Evolutionary conservation across 2,797 vertebrate genomes (phyloP).

Genomic region (Acipenser transmontanus): DNA sequence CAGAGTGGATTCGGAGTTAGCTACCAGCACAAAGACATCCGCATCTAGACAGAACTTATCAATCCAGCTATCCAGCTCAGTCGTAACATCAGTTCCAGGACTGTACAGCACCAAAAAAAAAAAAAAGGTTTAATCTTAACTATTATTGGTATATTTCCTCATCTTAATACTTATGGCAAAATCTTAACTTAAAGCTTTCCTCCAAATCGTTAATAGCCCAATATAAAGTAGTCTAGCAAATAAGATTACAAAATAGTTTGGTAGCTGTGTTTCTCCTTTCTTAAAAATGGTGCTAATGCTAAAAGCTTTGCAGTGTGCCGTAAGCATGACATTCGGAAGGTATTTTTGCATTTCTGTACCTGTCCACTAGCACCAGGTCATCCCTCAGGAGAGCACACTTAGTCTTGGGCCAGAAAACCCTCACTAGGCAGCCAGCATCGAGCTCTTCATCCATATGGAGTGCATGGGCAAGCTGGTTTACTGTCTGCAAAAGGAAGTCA

Average conservation of each 20-base stretch:
- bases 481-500: slow-evolving; percentile 63
- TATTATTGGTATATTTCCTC: too few species aligned
- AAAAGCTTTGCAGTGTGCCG: background rate
- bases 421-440: slow-evolving; percentile 88
- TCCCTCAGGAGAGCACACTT: slow-evolving; percentile 95
- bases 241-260: background rate
- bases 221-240: background rate
- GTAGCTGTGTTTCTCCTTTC: background rate
- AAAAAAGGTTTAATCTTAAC: background rate
- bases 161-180: too few species aligned
- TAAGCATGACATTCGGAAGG: too few species aligned
- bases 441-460: slow-evolving; percentile 96
- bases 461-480: slow-evolving; percentile 94
- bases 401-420: slow-evolving; percentile 96
- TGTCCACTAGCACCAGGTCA: slow-evolving; percentile 95
- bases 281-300: background rate
- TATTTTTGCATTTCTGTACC: slow-evolving; percentile 52
- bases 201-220: too few species aligned
- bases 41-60: slow-evolving; percentile 97
- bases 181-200: too few species aligned
- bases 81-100: slow-evolving; percentile 92
- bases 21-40: slow-evolving; percentile 94
- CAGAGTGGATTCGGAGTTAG: slow-evolving; percentile 95
- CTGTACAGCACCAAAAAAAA: slow-evolving; percentile 41
- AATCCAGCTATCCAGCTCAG: slow-evolving; percentile 94